A percentile compares a stretch with the other conserved stretches of the same genome.
These are phyloP conservation scores for Microplitis demolitor DNA, from an alignment of 1,140 invertebrate genomes.

Conservation along the genomic window DNA sequence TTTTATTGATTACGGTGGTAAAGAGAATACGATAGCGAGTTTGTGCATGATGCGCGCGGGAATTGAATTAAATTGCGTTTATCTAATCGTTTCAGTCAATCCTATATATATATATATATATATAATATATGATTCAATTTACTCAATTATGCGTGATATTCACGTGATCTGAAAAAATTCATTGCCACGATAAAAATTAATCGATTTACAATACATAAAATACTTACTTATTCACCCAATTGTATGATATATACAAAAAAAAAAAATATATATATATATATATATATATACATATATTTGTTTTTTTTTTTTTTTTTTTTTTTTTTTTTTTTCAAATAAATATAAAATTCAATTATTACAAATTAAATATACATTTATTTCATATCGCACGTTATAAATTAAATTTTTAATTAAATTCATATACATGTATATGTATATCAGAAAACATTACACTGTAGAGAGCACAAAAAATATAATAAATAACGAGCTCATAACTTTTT, in stretches of 20 bases:
- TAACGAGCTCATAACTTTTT: background rate
- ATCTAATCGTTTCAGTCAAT: conserved; percentile 17
- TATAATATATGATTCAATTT: background rate
- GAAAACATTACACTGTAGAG: no score
- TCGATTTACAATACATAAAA: background rate
- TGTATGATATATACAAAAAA: background rate
- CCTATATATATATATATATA: background rate
- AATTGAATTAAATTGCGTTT: conserved; percentile 26
- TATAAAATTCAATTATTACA: no score
- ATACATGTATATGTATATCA: no score
- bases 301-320: no score
- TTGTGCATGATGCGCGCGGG: conserved; percentile 11
- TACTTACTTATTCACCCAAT: background rate
- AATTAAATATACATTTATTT: no score
- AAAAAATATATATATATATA: no score
- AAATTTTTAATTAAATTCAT: no score
- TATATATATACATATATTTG: no score
- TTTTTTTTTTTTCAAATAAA: no score
- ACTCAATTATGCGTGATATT: conserved; percentile 2
- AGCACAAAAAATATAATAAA: background rate
- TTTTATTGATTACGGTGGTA: conserved; percentile 18
- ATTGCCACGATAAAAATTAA: background rate
- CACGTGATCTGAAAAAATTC: conserved; percentile 3
- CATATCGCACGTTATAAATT: no score
- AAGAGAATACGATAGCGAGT: background rate